phyloP scores from a whole-genome alignment of 2,113 vertebrate genomes.

The Dicentrarchus labrax region DNA sequence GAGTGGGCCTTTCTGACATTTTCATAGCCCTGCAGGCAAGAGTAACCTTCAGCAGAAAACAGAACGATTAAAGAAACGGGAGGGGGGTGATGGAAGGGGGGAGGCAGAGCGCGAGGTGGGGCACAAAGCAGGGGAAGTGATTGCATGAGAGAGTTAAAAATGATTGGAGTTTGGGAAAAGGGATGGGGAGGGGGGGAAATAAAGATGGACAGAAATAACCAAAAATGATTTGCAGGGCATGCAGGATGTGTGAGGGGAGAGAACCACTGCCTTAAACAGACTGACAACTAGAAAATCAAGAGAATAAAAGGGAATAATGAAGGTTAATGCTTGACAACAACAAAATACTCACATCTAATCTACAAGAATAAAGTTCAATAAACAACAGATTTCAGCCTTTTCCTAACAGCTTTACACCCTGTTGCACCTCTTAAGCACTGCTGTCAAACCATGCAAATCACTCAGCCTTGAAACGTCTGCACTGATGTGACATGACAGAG shows the following conservation, averaged over 20 bases:
- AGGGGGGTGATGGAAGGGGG: slow-evolving; percentile 2
- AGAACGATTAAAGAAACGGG: slow-evolving; percentile 73
- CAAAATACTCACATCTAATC: slow-evolving; percentile 9
- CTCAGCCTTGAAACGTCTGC: slow-evolving; percentile 34
- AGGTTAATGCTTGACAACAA: slow-evolving; percentile 11
- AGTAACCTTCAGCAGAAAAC: slow-evolving; percentile 86
- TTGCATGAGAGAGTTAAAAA: slow-evolving; percentile 39
- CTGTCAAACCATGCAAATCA: slow-evolving; percentile 29
- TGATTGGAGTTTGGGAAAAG: slow-evolving; percentile 47
- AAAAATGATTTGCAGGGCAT: slow-evolving; percentile 47
- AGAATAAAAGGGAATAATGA: not conserved
- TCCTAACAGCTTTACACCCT: slow-evolving; percentile 39
- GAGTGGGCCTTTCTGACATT: slow-evolving; percentile 82
- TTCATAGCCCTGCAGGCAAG: slow-evolving; percentile 84
- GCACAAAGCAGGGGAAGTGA: slow-evolving; percentile 50
- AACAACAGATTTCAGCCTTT: slow-evolving; percentile 23
- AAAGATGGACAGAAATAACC: slow-evolving; percentile 46
- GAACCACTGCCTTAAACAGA: not conserved
- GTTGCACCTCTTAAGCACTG: slow-evolving; percentile 28
- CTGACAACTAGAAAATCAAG: slow-evolving; percentile 1
- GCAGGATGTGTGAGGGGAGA: slow-evolving; percentile 21
- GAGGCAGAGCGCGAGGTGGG: slow-evolving; percentile 42
- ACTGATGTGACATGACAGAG: slow-evolving; percentile 32
- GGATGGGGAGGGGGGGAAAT: slow-evolving; percentile 11
- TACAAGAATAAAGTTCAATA: not conserved